phyloP scores from a whole-genome alignment of 2,888 invertebrate species.

The Drosophila niveifrons region DNA sequence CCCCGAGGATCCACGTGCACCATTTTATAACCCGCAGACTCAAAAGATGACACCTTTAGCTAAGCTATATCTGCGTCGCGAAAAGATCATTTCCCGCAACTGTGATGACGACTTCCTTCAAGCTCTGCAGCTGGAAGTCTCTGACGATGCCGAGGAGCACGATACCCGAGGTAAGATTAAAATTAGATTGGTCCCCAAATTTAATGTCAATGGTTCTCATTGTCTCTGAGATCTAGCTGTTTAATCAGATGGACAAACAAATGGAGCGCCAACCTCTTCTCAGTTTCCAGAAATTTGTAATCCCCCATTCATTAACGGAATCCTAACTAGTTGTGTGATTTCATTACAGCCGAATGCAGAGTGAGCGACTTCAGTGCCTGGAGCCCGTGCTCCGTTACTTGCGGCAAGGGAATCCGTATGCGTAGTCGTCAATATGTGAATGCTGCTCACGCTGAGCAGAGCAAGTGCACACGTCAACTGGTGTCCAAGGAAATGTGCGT shows the following conservation, averaged over 20 bases:
- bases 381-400: constrained; percentile 93
- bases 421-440: constrained; percentile 90
- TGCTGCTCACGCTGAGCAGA: constrained; percentile 90
- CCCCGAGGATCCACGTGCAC: constrained; percentile 96
- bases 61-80: constrained; percentile 91
- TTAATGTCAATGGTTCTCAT: no score
- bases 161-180: constrained; percentile 87
- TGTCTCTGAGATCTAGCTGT: no score
- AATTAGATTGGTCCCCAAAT: no score
- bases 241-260: no score
- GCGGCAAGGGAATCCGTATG: constrained; percentile 94
- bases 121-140: constrained; percentile 87
- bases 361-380: constrained; percentile 91
- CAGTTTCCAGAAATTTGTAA: no score
- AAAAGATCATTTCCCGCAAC: constrained; percentile 90
- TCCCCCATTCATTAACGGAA: no score
- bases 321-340: not conserved
- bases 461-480: constrained; percentile 90
- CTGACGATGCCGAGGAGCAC: constrained; percentile 90
- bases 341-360: constrained; percentile 90
- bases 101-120: constrained; percentile 89
- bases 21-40: constrained; percentile 93
- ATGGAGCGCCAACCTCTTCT: no score
- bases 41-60: constrained; percentile 93
- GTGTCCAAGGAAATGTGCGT: constrained; percentile 96